phyloP scores from a whole-genome alignment of 2,113 vertebrate species.

The Aldabrachelys gigantea region DNA sequence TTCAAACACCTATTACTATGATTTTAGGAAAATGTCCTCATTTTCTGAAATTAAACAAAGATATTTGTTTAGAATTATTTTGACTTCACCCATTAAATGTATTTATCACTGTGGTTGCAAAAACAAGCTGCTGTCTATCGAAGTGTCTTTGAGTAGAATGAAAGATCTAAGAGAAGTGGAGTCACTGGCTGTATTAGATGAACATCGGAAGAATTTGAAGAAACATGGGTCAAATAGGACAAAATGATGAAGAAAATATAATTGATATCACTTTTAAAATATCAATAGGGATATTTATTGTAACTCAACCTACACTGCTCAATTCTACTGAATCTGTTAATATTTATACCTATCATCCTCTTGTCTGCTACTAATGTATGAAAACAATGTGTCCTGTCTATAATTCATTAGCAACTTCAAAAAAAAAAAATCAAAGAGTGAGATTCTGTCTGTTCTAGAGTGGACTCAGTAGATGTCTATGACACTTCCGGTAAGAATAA shows the following conservation, averaged over 20 bases:
- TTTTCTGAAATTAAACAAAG: background rate
- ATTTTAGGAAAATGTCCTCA: background rate
- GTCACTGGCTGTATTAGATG: background rate
- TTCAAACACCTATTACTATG: background rate
- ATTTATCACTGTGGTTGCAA: background rate
- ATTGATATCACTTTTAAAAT: background rate
- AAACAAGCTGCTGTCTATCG: background rate
- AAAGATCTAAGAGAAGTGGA: background rate
- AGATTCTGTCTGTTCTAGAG: background rate
- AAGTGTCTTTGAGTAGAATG: background rate
- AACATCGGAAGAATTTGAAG: background rate
- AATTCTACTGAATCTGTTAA: background rate
- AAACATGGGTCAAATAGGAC: background rate
- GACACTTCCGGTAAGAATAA: background rate
- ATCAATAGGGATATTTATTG: background rate
- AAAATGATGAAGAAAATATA: background rate
- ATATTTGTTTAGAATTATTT: background rate
- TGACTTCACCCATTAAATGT: background rate
- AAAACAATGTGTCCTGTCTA: background rate
- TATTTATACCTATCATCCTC: background rate
- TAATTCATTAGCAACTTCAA: background rate
- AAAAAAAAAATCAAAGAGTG: background rate
- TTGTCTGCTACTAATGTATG: background rate
- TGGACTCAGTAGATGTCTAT: background rate
- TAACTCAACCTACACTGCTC: background rate